Conservation (phyloP, 2,113 vertebrate species). For the Aptenodytes patagonicus region DNA sequence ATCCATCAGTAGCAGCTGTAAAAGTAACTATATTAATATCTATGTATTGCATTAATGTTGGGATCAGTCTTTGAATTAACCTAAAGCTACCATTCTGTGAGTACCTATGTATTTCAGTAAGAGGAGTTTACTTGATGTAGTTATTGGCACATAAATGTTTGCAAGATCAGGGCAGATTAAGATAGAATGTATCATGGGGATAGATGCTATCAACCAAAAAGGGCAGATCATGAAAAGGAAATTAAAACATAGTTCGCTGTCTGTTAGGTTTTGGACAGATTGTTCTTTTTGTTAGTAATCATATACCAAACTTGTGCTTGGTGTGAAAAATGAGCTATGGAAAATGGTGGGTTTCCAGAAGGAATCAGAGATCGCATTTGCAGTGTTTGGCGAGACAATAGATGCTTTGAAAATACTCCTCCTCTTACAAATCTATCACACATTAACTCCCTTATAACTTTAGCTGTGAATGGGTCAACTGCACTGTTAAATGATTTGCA, state of each 20-base stretch:
- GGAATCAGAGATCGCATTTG: neutral
- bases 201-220: neutral
- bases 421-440: neutral
- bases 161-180: neutral
- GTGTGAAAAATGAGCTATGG: neutral
- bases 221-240: neutral
- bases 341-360: neutral
- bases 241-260: neutral
- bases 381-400: neutral
- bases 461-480: neutral
- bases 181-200: neutral
- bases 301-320: neutral
- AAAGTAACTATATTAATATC: neutral
- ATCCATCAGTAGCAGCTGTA: neutral
- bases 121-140: neutral
- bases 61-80: neutral
- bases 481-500: neutral
- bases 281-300: neutral
- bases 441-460: neutral
- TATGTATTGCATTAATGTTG: neutral
- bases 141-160: neutral
- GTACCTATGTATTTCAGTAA: neutral
- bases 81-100: neutral
- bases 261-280: neutral
- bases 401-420: neutral